Base-by-base conservation (phyloP, 1,140 invertebrate species). In the Ips typographus region DNA sequence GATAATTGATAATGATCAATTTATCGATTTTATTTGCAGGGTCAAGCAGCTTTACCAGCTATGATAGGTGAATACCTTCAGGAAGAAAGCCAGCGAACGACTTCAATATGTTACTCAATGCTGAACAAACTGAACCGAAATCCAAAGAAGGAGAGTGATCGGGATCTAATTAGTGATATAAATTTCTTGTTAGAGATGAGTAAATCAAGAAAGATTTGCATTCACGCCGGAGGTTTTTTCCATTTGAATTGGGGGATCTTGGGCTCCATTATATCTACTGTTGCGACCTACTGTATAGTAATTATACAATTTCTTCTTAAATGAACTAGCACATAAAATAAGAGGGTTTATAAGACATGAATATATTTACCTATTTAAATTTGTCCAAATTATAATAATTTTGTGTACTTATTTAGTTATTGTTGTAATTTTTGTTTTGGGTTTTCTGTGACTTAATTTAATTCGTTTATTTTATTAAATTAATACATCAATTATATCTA, bases 141-240 rank as follows among this genome's bases (percentile, higher is more conserved):
- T 36, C n/a, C 22, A 39, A 39, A 68, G n/a, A 37, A 7, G 2
- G 52, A 55, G 1, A 39, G 36, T 39, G 22, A 59, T n/a, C 38
- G 41, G 40, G 3, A 3, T 1, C 42, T 68, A 36, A 40, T 42
- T 36, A 42, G 55, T 7, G n/a, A 53, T 42, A 40, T 68, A 36
- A 42, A 37, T 40, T 40, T 40, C n/a, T 51, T 68, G 4, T 36
- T 68, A 58, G 66, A 68, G 3, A 39, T 56, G 58, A 43, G 42
- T 38, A 68, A 61, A 55, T 53, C 57, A 3, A 58, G 58, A 37
- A 68, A 60, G 38, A 41, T 61, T 3, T 8, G 47, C 3, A 36
- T 68, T 4, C 49, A 61, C 55, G 66, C 66, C 37, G 66, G 66
- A 53, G 66, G 66, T 41, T 68, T 68, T 49, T 68, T 68, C 39